Evolutionary conservation across 1,140 invertebrate species (phyloP).

Genomic region (Latrodectus geometricus): DNA sequence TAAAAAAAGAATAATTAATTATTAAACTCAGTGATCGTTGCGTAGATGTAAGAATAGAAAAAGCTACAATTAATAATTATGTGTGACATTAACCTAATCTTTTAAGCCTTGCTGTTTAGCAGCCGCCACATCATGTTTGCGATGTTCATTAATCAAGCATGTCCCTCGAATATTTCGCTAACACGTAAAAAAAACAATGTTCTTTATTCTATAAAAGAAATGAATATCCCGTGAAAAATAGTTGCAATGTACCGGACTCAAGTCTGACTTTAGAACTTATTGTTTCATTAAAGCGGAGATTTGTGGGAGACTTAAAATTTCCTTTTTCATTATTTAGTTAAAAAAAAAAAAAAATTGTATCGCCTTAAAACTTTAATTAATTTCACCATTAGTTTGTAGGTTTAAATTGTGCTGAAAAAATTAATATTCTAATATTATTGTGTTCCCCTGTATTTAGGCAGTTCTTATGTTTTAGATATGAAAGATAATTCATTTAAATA

Average conservation of each 20-base stretch:
- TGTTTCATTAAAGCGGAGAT: neutral
- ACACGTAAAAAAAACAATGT: neutral
- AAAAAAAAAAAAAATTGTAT: neutral
- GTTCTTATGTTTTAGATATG: too few species aligned
- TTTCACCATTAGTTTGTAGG: neutral
- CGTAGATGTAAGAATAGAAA: slow-evolving; percentile 2
- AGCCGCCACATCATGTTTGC: neutral
- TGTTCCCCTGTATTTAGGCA: too few species aligned
- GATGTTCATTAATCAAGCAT: slow-evolving; percentile 12
- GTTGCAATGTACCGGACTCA: neutral
- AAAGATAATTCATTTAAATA: too few species aligned
- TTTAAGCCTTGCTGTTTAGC: slow-evolving; percentile 17
- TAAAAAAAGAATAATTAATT: slow-evolving; percentile 15
- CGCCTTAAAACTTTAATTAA: neutral
- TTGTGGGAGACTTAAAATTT: neutral
- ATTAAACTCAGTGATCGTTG: neutral
- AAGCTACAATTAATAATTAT: slow-evolving; percentile 25
- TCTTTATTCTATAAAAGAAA: neutral
- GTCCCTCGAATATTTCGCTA: neutral
- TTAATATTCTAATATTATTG: neutral
- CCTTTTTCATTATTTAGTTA: neutral
- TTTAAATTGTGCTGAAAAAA: neutral
- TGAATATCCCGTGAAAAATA: neutral
- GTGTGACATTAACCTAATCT: slow-evolving; percentile 1
- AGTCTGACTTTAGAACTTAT: neutral